Evolutionary conservation across 2,888 invertebrate genomes (phyloP).

Genomic region (Drosophila nr. fundita): DNA sequence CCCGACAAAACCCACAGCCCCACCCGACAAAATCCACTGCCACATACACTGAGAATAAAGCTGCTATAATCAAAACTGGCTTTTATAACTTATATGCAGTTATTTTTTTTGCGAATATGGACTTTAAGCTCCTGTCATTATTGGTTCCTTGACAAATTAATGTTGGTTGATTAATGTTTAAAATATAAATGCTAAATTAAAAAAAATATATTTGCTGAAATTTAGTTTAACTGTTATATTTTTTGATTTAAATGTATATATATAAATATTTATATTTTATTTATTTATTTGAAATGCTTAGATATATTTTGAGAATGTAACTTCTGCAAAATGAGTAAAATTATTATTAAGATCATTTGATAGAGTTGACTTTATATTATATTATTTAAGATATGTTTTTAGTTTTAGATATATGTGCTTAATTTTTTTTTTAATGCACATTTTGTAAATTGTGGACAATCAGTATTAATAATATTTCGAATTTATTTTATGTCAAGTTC

Average conservation of each 20-base stretch:
- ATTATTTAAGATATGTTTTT: neutral
- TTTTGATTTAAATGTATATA: neutral
- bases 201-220: accelerated
- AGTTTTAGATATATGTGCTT: neutral
- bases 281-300: neutral
- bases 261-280: neutral
- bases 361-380: neutral
- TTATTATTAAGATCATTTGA: neutral
- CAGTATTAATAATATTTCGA: neutral
- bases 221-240: neutral
- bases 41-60: slow-evolving; percentile 38
- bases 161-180: too few species aligned
- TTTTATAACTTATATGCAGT: neutral
- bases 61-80: neutral
- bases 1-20: slow-evolving; percentile 13
- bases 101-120: neutral
- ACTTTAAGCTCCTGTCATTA: too few species aligned
- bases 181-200: too few species aligned
- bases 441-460: neutral
- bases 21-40: slow-evolving; percentile 13
- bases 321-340: neutral
- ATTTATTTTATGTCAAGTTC: neutral
- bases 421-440: neutral
- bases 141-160: too few species aligned
- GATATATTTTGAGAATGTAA: too few species aligned